A percentile compares a stretch with the other conserved stretches of the same genome.
These are phyloP conservation scores for Leptopilina drosophilae DNA, from an alignment of 2,888 invertebrate genomes.

Conservation along the genomic window DNA sequence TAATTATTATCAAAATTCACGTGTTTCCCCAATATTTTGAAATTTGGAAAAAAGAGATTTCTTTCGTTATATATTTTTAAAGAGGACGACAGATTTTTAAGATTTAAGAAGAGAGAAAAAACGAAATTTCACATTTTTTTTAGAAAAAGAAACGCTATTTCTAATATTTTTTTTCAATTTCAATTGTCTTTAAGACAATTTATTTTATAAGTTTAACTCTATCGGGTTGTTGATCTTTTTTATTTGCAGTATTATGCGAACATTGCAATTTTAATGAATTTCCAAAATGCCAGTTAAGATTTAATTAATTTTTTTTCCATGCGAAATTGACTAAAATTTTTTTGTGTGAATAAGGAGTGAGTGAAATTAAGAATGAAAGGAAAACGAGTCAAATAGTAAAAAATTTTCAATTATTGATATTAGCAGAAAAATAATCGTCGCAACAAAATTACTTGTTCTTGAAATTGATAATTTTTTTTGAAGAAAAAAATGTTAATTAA, in stretches of 20 bases:
- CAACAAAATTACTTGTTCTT: too few relatives aligned
- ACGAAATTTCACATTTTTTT: too few relatives aligned
- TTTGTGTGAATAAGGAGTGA: conserved; percentile 25
- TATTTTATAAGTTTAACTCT: neutral
- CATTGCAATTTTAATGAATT: conserved; percentile 7
- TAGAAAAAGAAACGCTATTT: conserved; percentile 13
- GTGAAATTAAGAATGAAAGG: neutral
- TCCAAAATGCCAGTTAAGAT: conserved; percentile 2
- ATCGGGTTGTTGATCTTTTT: neutral
- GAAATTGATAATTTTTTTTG: too few relatives aligned
- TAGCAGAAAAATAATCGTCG: too few relatives aligned
- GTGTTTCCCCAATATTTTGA: neutral
- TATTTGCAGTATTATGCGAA: conserved; percentile 21
- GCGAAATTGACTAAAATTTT: conserved; percentile 6
- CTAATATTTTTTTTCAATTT: neutral
- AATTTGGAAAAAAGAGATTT: neutral
- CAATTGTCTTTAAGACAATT: neutral
- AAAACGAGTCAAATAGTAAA: neutral
- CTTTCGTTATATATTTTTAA: too few relatives aligned
- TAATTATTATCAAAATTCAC: neutral
- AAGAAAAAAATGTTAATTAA: too few relatives aligned
- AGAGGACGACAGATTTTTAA: too few relatives aligned
- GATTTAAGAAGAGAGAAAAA: too few relatives aligned
- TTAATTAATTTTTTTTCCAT: neutral
- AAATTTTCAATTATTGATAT: too few relatives aligned